phyloP scores from a whole-genome alignment of 2,888 invertebrate genomes.

The Dugesia japonica region DNA sequence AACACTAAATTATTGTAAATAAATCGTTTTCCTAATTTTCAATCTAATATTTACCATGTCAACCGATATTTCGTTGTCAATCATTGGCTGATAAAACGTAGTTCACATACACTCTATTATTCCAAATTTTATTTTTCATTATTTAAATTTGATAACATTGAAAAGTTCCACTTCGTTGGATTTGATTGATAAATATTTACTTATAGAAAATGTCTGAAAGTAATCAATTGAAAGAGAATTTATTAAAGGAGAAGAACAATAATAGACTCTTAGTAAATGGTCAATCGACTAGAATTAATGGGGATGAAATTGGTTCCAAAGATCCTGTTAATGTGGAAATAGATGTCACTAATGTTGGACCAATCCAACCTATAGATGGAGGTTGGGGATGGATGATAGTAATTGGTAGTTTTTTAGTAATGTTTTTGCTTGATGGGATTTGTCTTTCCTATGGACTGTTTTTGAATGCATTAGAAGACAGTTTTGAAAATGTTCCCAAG shows the following conservation, averaged over 20 bases:
- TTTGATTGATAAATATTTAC: too few relatives aligned
- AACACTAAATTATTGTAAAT: too few relatives aligned
- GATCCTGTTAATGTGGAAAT: constrained; percentile 20
- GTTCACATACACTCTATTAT: too few relatives aligned
- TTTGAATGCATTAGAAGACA: constrained; percentile 66
- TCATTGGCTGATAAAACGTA: too few relatives aligned
- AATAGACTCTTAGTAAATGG: background rate
- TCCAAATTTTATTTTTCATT: too few relatives aligned
- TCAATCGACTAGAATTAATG: background rate
- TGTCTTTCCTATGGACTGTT: constrained; percentile 80
- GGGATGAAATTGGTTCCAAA: background rate
- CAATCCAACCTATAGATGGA: constrained; percentile 56
- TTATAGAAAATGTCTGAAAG: background rate
- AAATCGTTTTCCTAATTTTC: too few relatives aligned
- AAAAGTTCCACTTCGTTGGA: too few relatives aligned
- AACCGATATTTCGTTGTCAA: too few relatives aligned
- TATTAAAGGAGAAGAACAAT: background rate
- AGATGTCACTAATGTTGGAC: background rate
- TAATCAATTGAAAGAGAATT: background rate
- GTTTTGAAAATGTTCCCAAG: constrained; percentile 56
- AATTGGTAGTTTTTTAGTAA: constrained; percentile 69
- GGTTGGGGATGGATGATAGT: constrained; percentile 86
- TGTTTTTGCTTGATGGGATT: constrained; percentile 75
- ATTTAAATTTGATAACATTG: too few relatives aligned
- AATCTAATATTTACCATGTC: too few relatives aligned